A percentile compares a stretch with the other conserved stretches of the same genome.
These are phyloP conservation scores for Oryzias javanicus DNA, from an alignment of 2,113 vertebrate genomes.

Conservation along the genomic window DNA sequence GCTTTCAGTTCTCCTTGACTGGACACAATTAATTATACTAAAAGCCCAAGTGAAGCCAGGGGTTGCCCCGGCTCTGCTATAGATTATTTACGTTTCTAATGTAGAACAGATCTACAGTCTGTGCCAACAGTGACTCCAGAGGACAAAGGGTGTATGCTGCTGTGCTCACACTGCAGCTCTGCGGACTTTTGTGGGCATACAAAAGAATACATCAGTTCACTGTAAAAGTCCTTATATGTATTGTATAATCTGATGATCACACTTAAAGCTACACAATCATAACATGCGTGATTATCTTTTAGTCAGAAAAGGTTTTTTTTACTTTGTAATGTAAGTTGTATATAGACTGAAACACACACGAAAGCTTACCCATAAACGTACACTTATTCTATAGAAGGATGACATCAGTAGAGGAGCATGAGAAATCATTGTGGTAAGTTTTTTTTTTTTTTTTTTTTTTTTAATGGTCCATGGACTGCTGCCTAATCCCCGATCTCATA, in stretches of 20 bases:
- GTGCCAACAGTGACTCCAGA: constrained; percentile 34
- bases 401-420: constrained; percentile 58
- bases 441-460: constrained; percentile 52
- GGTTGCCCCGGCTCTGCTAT: constrained; percentile 30
- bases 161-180: constrained; percentile 17
- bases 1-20: constrained; percentile 44
- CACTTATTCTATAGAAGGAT: constrained; percentile 30
- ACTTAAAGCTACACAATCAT: no score
- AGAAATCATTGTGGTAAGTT: constrained; percentile 54
- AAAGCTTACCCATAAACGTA: constrained; percentile 21
- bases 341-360: constrained; percentile 23
- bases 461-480: constrained; percentile 47
- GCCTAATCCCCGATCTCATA: constrained; percentile 43
- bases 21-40: constrained; percentile 58
- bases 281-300: no score
- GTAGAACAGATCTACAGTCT: constrained; percentile 33
- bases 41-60: constrained; percentile 42
- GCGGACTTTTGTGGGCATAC: constrained; percentile 3
- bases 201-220: neutral
- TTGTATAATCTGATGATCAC: no score
- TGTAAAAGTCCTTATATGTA: constrained; percentile 3
- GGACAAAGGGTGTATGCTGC: constrained; percentile 28
- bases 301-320: neutral
- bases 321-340: constrained; percentile 6
- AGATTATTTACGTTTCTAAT: constrained; percentile 46